Conservation (phyloP, 2,888 invertebrate species). For the Ceratothoa steindachneri region DNA sequence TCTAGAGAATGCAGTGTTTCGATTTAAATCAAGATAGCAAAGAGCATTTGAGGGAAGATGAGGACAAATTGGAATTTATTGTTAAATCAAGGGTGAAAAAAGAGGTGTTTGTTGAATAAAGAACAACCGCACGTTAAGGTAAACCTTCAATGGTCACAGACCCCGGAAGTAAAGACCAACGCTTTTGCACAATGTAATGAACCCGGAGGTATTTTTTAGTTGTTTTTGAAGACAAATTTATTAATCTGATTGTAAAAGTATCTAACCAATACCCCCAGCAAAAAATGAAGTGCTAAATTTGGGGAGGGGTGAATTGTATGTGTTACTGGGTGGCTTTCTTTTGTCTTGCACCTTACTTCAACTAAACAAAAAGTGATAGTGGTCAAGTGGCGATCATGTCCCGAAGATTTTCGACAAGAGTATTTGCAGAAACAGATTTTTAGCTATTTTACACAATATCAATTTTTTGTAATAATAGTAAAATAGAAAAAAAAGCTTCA, state of each 20-base stretch:
- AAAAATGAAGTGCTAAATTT: not conserved
- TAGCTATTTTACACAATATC: not conserved
- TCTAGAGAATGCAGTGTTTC: no score
- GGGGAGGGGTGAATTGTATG: not conserved
- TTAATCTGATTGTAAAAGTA: not conserved
- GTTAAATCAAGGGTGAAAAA: no score
- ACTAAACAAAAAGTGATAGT: not conserved
- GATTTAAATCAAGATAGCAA: no score
- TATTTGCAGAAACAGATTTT: not conserved
- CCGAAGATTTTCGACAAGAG: not conserved
- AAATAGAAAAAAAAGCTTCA: not conserved
- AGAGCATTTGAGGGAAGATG: no score
- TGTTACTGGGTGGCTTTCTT: not conserved
- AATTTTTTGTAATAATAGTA: not conserved
- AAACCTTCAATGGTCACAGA: no score
- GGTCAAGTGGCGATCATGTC: not conserved
- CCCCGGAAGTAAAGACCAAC: no score
- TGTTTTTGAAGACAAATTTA: no score
- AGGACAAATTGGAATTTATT: no score
- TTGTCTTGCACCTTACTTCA: not conserved
- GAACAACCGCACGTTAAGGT: no score
- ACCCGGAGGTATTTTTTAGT: no score
- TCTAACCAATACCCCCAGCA: not conserved
- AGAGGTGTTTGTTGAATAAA: no score
- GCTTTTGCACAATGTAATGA: no score